A percentile compares a stretch with the other conserved stretches of the same genome.
Conservation (phyloP, 2,888 invertebrate genomes). For the Callyntrura sp. region DNA sequence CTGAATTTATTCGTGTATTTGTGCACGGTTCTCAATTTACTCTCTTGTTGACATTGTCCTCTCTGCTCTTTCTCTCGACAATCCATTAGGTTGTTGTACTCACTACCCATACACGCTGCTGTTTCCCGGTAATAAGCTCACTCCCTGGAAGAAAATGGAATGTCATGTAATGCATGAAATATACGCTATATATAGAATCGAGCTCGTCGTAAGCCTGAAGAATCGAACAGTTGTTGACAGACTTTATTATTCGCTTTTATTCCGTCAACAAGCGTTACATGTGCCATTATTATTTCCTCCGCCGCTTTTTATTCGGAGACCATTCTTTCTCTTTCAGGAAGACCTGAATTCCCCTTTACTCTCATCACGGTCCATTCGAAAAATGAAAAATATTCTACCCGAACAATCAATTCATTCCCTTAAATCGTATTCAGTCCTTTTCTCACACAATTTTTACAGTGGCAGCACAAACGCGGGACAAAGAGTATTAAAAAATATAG, state of each 20-base stretch:
- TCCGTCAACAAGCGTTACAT: slow-evolving; percentile 63
- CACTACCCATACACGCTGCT: neutral
- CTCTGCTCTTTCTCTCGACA: slow-evolving; percentile 29
- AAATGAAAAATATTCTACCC: slow-evolving; percentile 49
- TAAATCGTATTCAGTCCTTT: slow-evolving; percentile 4
- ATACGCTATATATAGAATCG: slow-evolving; percentile 3
- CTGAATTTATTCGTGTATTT: slow-evolving; percentile 62
- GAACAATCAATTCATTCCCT: slow-evolving; percentile 24
- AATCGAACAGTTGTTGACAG: slow-evolving; percentile 70
- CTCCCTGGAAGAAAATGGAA: neutral
- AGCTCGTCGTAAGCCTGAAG: slow-evolving; percentile 31
- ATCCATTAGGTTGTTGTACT: slow-evolving; percentile 7
- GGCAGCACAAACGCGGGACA: neutral
- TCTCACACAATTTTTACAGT: neutral
- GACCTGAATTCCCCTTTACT: slow-evolving; percentile 22
- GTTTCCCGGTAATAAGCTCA: slow-evolving; percentile 35
- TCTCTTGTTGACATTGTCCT: slow-evolving; percentile 68
- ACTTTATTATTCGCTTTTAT: slow-evolving; percentile 62
- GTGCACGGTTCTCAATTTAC: slow-evolving; percentile 67
- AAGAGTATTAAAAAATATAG: neutral
- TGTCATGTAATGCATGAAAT: neutral
- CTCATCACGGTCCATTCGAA: slow-evolving; percentile 30
- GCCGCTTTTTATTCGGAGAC: slow-evolving; percentile 52
- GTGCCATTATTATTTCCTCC: slow-evolving; percentile 53
- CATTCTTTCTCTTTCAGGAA: slow-evolving; percentile 26